Conservation (phyloP, 2,113 vertebrate genomes). For the Riparia riparia region DNA sequence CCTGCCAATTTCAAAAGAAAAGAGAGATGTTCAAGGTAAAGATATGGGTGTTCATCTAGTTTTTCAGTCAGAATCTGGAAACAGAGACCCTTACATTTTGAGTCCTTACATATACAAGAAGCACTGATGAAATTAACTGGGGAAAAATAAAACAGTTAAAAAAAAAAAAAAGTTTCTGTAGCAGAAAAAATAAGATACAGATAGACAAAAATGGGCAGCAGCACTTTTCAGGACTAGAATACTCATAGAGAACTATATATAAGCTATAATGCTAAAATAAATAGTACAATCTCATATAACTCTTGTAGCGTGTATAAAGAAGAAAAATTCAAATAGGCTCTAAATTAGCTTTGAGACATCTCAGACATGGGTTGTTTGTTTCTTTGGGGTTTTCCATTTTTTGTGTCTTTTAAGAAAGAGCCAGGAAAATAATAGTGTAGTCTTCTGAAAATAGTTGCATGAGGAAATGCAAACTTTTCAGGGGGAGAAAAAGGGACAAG, state of each 20-base stretch:
- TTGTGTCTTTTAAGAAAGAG: not conserved
- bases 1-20: constrained; percentile 25
- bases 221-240: not conserved
- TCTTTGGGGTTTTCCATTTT: not conserved
- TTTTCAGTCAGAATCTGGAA: not conserved
- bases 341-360: not conserved
- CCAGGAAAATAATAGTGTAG: not conserved
- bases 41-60: not conserved
- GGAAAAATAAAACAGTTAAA: not conserved
- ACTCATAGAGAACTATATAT: not conserved
- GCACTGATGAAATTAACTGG: not conserved
- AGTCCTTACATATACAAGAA: not conserved
- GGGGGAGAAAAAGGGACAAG: not conserved
- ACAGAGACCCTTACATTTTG: not conserved
- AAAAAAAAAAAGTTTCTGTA: not conserved
- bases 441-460: not conserved
- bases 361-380: not conserved
- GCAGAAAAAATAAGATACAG: not conserved
- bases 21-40: constrained; percentile 10
- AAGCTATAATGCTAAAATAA: not conserved
- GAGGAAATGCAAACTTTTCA: not conserved
- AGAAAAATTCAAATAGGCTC: not conserved
- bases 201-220: not conserved
- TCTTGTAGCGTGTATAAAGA: not conserved
- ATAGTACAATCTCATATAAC: not conserved